phyloP scores from a whole-genome alignment of 2,888 invertebrate species.

The Geotrupes spiniger region DNA sequence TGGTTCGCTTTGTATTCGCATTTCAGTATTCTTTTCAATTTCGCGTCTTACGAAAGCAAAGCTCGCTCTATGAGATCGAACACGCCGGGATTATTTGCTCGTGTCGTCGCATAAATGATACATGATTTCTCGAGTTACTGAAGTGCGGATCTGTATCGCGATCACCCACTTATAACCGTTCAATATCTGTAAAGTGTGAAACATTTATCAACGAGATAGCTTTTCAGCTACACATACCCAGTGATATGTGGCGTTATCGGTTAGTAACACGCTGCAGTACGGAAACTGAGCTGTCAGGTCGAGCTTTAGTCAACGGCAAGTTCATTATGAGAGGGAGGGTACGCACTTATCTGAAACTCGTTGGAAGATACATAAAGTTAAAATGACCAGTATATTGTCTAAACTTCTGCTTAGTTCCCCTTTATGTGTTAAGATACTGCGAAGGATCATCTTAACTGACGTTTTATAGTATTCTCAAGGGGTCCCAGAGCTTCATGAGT shows the following conservation, averaged over 20 bases:
- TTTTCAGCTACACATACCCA: not conserved
- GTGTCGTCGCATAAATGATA: no score
- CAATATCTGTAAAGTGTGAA: conserved; percentile 11
- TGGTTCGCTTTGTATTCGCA: not conserved
- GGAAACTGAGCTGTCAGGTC: conserved; percentile 4
- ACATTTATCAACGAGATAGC: conserved; percentile 5
- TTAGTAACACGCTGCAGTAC: not conserved
- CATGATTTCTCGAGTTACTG: conserved; percentile 9
- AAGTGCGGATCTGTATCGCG: conserved; percentile 3
- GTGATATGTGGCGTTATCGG: conserved; percentile 4
- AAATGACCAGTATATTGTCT: conserved; percentile 5
- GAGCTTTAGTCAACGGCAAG: not conserved
- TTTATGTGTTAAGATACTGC: no score
- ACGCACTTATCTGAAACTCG: conserved; percentile 6
- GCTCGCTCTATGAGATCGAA: no score
- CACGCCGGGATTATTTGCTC: no score
- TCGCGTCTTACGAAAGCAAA: not conserved
- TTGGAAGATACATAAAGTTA: conserved; percentile 9
- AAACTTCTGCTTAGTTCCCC: conserved; percentile 2
- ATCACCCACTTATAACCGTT: conserved; percentile 10
- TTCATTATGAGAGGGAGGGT: conserved; percentile 6
- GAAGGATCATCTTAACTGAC: no score
- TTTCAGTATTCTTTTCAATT: not conserved
- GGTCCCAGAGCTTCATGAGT: no score
- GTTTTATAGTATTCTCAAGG: no score